Conservation (phyloP, 2,113 vertebrate genomes). For the Pachycephala philippinensis region DNA sequence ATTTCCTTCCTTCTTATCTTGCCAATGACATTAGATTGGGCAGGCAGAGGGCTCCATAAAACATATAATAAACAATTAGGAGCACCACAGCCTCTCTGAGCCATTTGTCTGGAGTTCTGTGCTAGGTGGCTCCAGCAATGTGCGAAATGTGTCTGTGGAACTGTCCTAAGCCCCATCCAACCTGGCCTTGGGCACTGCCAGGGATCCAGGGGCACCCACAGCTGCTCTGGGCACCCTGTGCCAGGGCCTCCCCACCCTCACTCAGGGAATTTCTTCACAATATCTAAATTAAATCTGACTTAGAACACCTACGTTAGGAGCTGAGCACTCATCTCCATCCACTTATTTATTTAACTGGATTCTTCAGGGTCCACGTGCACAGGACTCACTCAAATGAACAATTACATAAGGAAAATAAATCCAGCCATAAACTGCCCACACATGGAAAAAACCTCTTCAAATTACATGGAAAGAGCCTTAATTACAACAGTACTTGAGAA, state of each 20-base stretch:
- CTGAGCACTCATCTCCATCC: background rate
- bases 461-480: background rate
- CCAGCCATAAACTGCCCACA: background rate
- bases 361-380: accelerated
- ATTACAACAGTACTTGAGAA: background rate
- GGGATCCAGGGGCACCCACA: background rate
- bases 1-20: background rate
- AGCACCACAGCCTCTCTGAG: background rate
- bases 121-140: background rate
- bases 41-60: background rate
- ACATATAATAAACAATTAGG: background rate
- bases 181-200: background rate
- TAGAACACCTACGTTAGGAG: accelerated
- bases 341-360: background rate
- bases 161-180: background rate
- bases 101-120: background rate
- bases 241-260: background rate
- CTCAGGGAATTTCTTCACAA: too few species aligned
- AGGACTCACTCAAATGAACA: background rate
- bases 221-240: background rate
- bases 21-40: background rate
- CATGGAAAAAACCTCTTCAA: background rate
- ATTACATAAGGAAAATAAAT: background rate
- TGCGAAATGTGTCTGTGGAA: background rate
- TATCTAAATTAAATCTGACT: background rate